Percentiles rank a stretch among this genome's conserved stretches.
These are phyloP conservation scores for Rhagonycha lutea DNA, from an alignment of 2,888 invertebrate species.

Conservation along the genomic window DNA sequence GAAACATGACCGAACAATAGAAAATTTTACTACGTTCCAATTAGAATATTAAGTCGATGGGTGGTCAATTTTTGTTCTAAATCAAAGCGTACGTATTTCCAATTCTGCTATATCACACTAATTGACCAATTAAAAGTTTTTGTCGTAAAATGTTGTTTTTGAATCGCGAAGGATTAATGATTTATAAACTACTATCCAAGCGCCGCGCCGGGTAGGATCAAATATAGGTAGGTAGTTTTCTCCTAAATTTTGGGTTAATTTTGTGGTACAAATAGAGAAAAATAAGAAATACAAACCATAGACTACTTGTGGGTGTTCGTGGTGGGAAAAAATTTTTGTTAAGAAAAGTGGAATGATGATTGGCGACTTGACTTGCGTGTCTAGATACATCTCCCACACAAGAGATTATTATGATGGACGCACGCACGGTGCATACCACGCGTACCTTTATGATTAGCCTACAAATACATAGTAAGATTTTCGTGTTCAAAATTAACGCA, in stretches of 20 bases:
- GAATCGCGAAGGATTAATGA: neutral
- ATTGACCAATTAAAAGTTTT: neutral
- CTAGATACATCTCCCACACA: constrained; percentile 40
- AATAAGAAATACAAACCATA: constrained; percentile 2
- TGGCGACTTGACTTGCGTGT: constrained; percentile 40
- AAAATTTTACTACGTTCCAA: constrained; percentile 27
- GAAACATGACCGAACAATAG: constrained; percentile 32
- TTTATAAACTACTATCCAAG: neutral
- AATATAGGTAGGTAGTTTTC: constrained; percentile 7
- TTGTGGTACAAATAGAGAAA: constrained; percentile 10
- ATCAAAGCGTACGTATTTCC: neutral
- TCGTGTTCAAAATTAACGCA: too few relatives aligned
- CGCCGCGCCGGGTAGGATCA: neutral
- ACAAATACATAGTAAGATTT: neutral
- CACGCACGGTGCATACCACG: constrained; percentile 42
- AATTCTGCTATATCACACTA: neutral
- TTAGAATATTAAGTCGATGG: constrained; percentile 26
- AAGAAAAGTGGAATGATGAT: constrained; percentile 42
- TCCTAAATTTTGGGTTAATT: constrained; percentile 11
- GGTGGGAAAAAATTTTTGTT: constrained; percentile 39
- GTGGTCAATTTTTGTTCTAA: constrained; percentile 19
- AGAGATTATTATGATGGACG: constrained; percentile 35
- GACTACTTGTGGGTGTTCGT: constrained; percentile 30
- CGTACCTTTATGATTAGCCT: constrained; percentile 42
- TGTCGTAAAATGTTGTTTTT: neutral